Conservation (phyloP, 2,888 invertebrate species). For the Pseudococcus viburni region DNA sequence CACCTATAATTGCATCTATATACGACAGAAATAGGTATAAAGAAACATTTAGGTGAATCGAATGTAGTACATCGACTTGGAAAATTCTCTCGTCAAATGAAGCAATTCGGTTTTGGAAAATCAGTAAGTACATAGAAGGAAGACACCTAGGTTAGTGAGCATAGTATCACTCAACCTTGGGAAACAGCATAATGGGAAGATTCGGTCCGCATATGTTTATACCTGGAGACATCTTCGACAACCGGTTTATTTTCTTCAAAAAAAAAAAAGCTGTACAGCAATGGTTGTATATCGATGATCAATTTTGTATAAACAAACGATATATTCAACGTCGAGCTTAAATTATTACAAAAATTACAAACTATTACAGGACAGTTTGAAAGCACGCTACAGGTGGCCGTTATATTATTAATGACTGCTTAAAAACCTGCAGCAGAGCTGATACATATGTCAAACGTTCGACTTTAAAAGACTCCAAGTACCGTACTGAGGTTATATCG, state of each 20-base stretch:
- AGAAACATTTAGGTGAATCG: neutral
- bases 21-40: neutral
- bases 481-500: neutral
- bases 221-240: constrained; percentile 1
- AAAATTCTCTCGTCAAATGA: neutral
- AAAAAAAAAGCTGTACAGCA: neutral
- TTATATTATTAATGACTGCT: constrained; percentile 6
- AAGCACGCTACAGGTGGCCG: constrained; percentile 18
- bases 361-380: constrained; percentile 22
- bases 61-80: neutral
- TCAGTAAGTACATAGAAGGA: neutral
- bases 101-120: neutral
- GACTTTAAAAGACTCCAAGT: neutral
- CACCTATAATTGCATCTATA: constrained; percentile 12
- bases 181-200: neutral
- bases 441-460: neutral
- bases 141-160: neutral
- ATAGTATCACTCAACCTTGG: constrained; percentile 35
- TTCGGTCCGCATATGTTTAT: constrained; percentile 6
- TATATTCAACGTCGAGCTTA: neutral
- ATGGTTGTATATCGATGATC: constrained; percentile 15
- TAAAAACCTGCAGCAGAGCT: constrained; percentile 13
- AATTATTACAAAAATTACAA: neutral
- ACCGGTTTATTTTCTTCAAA: constrained; percentile 27
- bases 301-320: constrained; percentile 49